Percentiles rank a stretch among this genome's conserved stretches.
Conservation (phyloP, 2,113 vertebrate genomes). For the Tinamus guttatus region DNA sequence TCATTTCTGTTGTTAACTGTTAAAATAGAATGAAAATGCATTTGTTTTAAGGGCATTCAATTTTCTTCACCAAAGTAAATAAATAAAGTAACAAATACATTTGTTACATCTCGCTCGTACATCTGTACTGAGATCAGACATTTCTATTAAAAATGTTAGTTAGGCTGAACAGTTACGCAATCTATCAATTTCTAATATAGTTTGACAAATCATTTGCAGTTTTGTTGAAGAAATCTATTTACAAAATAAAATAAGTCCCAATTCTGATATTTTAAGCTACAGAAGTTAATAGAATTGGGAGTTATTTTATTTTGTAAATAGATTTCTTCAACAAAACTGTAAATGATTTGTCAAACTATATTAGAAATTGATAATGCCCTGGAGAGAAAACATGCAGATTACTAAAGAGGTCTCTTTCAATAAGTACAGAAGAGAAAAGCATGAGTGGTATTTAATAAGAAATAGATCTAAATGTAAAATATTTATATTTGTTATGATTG, state of each 20-base stretch:
- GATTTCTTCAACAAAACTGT: not conserved
- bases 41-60: not conserved
- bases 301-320: not conserved
- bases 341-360: not conserved
- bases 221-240: not conserved
- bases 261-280: no score
- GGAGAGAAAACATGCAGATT: not conserved
- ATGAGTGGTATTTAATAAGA: not conserved
- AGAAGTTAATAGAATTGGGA: no score
- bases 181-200: not conserved
- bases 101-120: not conserved
- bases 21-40: not conserved
- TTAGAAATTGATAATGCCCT: not conserved
- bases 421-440: not conserved
- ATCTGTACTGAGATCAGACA: not conserved
- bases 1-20: not conserved
- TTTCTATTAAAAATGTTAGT: not conserved
- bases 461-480: not conserved
- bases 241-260: not conserved
- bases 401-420: not conserved
- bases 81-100: not conserved
- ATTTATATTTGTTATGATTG: not conserved
- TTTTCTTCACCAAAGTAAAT: constrained; percentile 38
- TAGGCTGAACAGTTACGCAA: not conserved
- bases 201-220: not conserved